Evolutionary conservation across 2,113 vertebrate genomes (phyloP), one percentile per base, ranked within the genome.

Genomic region (Damaliscus lunatus): DNA sequence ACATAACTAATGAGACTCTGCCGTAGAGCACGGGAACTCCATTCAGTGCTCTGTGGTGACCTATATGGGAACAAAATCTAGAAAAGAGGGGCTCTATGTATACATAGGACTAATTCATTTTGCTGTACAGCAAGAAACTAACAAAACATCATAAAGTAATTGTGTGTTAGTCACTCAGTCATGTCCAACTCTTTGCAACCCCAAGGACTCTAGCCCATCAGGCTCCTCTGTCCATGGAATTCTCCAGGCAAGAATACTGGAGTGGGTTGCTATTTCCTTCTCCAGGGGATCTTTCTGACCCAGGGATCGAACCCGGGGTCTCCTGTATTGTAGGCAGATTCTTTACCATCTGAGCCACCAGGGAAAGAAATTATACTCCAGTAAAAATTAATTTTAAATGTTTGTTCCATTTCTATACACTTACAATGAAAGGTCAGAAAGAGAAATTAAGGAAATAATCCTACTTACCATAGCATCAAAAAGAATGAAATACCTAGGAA

Each of bases 221-320:
- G 33, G 17, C n/a, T 67, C 33, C n/a, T 71, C 64, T 36, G n/a
- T 71, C 19, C 64, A 71, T 36, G 64, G 64, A 12, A 71, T 71
- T 36, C n/a, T 36, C 17, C 64, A 71, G 64, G 64, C 64, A 71
- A 71, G 64, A 71, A 23, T 36, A 36, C 64, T 0, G 0, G n/a
- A 67, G 17, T 71, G 64, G 64, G 64, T 23, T 71, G n/a, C 64
- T 71, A 23, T 71, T 71, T 36, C n/a, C 64, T 71, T 71, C 64
- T 12, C n/a, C 64, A 71, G 64, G 19, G n/a, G 64, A 71, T 71
- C n/a, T 71, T 71, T 71, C 64, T 71, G 64, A 71, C 9, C 64
- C 17, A 71, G 17, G n/a, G 64, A 71, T 71, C 0, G 0, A 71
- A 71, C n/a, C 64, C 1, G 0, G 17, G n/a, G n/a, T 71, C 64